Conservation (phyloP, 1,140 invertebrate genomes). For the Carposina sasakii region DNA sequence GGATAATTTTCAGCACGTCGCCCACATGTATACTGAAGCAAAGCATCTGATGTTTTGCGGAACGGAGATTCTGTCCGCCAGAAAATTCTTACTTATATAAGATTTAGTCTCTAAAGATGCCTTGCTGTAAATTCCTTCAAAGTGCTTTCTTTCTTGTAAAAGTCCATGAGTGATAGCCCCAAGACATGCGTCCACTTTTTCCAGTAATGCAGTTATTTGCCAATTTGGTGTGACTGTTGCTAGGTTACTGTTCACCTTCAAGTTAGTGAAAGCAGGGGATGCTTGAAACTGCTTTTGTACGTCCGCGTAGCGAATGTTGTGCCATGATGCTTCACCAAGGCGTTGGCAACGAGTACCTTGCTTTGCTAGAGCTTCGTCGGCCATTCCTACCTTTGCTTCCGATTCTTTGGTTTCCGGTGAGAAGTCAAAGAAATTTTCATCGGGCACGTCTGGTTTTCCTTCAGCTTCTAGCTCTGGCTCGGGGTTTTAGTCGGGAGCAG, state of each 20-base stretch:
- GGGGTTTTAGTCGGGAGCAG: too few relatives aligned
- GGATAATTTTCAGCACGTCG: neutral
- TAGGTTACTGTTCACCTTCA: constrained; percentile 4
- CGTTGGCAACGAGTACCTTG: neutral
- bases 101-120: constrained; percentile 1
- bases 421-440: neutral
- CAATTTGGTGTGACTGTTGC: constrained; percentile 5
- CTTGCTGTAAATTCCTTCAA: neutral
- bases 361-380: neutral
- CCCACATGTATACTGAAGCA: constrained; percentile 5
- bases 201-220: neutral
- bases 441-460: too few relatives aligned
- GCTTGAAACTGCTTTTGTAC: constrained; percentile 5
- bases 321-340: neutral
- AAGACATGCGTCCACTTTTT: constrained; percentile 7
- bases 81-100: constrained; percentile 1
- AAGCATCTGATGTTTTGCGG: constrained; percentile 1
- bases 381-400: neutral
- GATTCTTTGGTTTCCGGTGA: constrained; percentile 4
- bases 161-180: constrained; percentile 5
- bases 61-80: neutral
- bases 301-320: neutral
- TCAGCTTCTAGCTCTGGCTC: too few relatives aligned
- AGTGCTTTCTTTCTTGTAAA: neutral
- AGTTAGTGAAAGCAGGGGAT: neutral